Evolutionary conservation across 1,140 invertebrate genomes (phyloP).

Genomic region (Heliconius himera): DNA sequence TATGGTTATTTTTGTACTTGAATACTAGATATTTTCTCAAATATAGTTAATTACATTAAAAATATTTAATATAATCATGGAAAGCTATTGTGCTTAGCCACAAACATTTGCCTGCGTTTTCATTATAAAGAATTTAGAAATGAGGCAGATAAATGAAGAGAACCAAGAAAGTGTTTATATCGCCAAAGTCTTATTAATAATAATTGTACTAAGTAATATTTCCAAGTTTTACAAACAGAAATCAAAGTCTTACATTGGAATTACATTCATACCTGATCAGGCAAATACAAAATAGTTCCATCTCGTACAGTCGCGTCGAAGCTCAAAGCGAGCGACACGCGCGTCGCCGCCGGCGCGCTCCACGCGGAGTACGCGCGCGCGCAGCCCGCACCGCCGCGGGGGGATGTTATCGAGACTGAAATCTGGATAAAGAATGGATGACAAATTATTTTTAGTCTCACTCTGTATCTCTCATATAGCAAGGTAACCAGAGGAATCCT

Average conservation of each 20-base stretch:
- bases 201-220: no score
- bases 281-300: conserved; percentile 86
- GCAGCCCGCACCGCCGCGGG: conserved; percentile 83
- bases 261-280: conserved; percentile 72
- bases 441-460: neutral
- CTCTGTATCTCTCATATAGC: neutral
- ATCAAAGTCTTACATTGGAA: neutral
- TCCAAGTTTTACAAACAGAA: no score
- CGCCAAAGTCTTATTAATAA: neutral
- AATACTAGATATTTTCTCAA: no score
- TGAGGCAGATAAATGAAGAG: neutral
- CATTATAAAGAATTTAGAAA: no score
- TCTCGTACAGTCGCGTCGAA: conserved; percentile 79
- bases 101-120: no score
- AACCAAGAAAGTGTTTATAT: neutral
- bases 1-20: no score
- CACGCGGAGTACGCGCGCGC: conserved; percentile 87
- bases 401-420: conserved; percentile 88
- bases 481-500: neutral
- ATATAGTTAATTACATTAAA: no score
- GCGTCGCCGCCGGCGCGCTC: conserved; percentile 87
- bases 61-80: no score
- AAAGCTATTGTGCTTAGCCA: no score
- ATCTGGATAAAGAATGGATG: conserved; percentile 83
- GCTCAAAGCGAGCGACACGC: conserved; percentile 84